Evolutionary conservation across 2,113 vertebrate species (phyloP), one percentile per base, ranked within the genome.

Genomic region (Dromaius novaehollandiae): DNA sequence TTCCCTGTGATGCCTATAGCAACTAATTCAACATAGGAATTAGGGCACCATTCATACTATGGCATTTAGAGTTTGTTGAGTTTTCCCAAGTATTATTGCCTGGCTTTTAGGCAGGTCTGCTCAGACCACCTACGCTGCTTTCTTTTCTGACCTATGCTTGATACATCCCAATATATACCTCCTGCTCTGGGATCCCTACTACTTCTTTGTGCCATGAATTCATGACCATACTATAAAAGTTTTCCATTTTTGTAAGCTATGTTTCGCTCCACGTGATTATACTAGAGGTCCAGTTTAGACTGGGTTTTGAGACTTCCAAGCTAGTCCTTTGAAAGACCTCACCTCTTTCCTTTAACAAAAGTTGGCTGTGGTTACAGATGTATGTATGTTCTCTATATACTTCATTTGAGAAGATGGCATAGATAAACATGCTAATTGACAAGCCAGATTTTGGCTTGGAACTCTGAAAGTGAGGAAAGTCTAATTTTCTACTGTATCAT

Each of bases 81-180:
- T 34, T 93, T 95, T 46, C 34, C n/a, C 50, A 20, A 13, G 17
- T 48, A 83, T 95, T 88, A 86, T 56, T 91, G 55, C 61, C n/a
- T 26, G 17, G 2, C 10, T 88, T 95, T 93, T 64, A 90, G 69
- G 40, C 34, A 93, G 60, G 71, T 66, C 64, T 88, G 26, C 34
- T 70, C 53, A 75, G 85, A 90, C 68, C 95, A 81, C 96, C 95
- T 64, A 88, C 40, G 88, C 24, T 88, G 36, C 82, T 95, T 95
- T 94, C 95, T 68, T 93, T 96, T n/a, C 53, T 85, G 44, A 48
- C 13, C 86, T 90, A 38, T 21, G 13, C n/a, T 70, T 81, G 26
- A 68, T 75, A 90, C 36, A 70, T 42, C 60, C 65, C 77, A 70
- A 70, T 40, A 63, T 40, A 46, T n/a, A 58, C 14, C 34, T 80